These are phyloP conservation scores for Brachyptera putata DNA, from an alignment of 2,888 invertebrate genomes.

Conservation along the genomic window DNA sequence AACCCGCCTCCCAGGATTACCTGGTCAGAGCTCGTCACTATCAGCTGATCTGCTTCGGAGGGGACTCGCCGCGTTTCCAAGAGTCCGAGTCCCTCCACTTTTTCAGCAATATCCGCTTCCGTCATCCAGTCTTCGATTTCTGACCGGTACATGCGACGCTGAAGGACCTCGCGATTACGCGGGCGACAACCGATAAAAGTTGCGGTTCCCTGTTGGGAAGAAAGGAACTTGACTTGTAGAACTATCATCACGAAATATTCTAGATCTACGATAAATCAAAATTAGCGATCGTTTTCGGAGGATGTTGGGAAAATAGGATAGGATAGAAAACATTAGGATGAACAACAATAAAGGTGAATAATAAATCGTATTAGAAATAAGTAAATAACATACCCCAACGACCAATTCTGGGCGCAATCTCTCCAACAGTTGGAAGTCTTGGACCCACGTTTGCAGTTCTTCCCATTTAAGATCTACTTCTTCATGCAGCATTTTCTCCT, in stretches of 20 bases:
- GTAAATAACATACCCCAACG: constrained; percentile 46
- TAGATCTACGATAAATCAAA: too few species aligned
- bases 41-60: constrained; percentile 3
- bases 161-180: constrained; percentile 69
- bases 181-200: constrained; percentile 70
- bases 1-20: neutral
- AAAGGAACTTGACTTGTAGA: too few species aligned
- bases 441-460: constrained; percentile 56
- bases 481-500: constrained; percentile 71
- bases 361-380: too few species aligned
- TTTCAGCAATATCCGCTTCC: constrained; percentile 59
- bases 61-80: neutral
- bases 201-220: constrained; percentile 49
- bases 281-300: too few species aligned
- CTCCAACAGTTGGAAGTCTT: constrained; percentile 51
- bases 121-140: constrained; percentile 72
- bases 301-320: too few species aligned
- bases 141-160: constrained; percentile 68
- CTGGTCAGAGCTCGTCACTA: neutral
- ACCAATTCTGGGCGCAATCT: constrained; percentile 48
- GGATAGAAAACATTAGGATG: too few species aligned
- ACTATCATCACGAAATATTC: too few species aligned
- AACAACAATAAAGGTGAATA: too few species aligned
- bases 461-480: constrained; percentile 69
- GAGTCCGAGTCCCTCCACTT: neutral